Evolutionary conservation across 2,113 vertebrate species (phyloP).

Genomic region (Lipophrys pholis): DNA sequence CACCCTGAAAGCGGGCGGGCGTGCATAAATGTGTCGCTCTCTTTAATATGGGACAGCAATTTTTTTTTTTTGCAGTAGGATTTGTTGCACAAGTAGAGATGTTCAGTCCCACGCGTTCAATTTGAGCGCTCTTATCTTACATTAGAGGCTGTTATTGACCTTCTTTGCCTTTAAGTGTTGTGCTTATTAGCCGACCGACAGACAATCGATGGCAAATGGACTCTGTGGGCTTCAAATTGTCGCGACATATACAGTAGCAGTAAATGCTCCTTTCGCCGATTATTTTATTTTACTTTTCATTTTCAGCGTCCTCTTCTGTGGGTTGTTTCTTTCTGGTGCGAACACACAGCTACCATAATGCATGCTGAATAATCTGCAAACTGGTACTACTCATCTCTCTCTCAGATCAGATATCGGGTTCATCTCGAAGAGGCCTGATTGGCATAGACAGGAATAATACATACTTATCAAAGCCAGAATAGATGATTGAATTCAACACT

Average conservation of each 20-base stretch:
- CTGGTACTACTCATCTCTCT: conserved; percentile 1
- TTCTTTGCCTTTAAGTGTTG: conserved; percentile 45
- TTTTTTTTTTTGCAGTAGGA: not conserved
- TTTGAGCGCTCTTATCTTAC: conserved; percentile 55
- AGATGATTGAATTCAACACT: not conserved
- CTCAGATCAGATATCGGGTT: conserved; percentile 9
- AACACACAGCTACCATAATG: not conserved
- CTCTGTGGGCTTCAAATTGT: conserved; percentile 7
- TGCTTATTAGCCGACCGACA: conserved; percentile 58
- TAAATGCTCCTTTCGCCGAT: not conserved
- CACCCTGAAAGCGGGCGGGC: not conserved
- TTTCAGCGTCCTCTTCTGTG: not conserved
- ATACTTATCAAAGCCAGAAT: not conserved
- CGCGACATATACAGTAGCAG: not conserved
- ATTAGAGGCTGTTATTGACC: conserved; percentile 50
- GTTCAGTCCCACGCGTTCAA: conserved; percentile 31
- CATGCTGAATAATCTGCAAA: not conserved
- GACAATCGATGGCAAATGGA: conserved; percentile 49
- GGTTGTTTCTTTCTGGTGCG: conserved; percentile 13
- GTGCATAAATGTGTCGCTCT: not conserved
- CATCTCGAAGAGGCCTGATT: conserved; percentile 16
- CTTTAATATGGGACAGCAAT: not conserved
- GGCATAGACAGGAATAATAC: conserved; percentile 12
- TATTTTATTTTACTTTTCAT: conserved; percentile 4
- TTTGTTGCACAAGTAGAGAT: conserved; percentile 21